These are phyloP conservation scores for Zaprionus nigranus DNA, from an alignment of 1,140 invertebrate genomes.

Conservation along the genomic window DNA sequence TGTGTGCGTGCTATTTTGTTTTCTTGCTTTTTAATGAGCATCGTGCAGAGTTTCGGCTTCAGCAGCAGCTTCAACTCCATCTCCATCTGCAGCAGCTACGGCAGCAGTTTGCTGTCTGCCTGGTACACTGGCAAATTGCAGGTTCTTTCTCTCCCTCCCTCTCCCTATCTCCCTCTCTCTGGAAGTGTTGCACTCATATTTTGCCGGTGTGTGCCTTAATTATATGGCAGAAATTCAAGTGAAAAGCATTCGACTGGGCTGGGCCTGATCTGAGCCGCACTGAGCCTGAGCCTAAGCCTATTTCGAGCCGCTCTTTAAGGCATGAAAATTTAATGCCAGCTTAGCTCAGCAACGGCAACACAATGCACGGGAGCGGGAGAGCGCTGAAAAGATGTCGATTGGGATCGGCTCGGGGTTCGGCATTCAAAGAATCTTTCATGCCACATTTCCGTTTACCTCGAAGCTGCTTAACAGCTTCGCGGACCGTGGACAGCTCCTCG, in stretches of 20 bases:
- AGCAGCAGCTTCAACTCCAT: not conserved
- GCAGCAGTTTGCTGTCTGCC: not conserved
- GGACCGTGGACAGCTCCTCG: conserved; percentile 11
- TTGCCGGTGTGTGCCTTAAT: conserved; percentile 79
- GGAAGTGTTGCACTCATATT: conserved; percentile 80
- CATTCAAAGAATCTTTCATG: conserved; percentile 65
- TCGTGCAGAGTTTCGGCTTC: conserved; percentile 46
- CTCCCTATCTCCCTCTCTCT: conserved; percentile 11
- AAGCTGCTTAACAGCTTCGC: conserved; percentile 46
- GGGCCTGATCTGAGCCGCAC: not conserved
- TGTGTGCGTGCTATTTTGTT: conserved; percentile 40
- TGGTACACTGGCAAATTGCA: conserved; percentile 65
- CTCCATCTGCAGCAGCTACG: too few species aligned
- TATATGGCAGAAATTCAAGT: conserved; percentile 81
- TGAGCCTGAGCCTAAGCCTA: conserved; percentile 69
- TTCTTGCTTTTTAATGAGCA: conserved; percentile 75
- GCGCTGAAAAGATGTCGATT: conserved; percentile 37
- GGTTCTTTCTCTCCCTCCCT: conserved; percentile 47
- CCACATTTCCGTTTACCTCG: conserved; percentile 69
- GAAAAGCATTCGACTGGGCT: conserved; percentile 57
- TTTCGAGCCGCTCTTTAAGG: conserved; percentile 78
- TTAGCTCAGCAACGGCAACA: conserved; percentile 46
- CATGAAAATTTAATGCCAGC: conserved; percentile 82
- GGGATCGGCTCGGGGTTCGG: not conserved
- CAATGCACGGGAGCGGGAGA: conserved; percentile 51